phyloP scores from a whole-genome alignment of 2,113 vertebrate species.

The Coracopsis vasa region DNA sequence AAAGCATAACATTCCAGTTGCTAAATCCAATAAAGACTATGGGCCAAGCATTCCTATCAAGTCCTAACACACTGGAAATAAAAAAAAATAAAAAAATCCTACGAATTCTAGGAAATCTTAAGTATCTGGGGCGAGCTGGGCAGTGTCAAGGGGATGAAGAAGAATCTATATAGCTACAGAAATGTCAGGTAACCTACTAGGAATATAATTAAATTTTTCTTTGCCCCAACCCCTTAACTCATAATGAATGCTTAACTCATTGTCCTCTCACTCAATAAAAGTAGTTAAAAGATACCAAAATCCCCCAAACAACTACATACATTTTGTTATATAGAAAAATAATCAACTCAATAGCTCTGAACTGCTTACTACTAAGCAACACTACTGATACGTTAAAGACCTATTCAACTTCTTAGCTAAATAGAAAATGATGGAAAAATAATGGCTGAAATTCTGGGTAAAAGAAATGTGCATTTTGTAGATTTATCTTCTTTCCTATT shows the following conservation, averaged over 20 bases:
- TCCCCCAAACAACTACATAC: not conserved
- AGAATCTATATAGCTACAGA: not conserved
- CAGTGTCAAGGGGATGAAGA: not conserved
- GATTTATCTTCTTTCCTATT: not conserved
- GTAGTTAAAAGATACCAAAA: not conserved
- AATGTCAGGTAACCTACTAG: not conserved
- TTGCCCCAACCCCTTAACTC: not conserved
- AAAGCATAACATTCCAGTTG: conserved; percentile 24
- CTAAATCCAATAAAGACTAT: conserved; percentile 6
- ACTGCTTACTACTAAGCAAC: not conserved
- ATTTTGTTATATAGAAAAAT: not conserved
- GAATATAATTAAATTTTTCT: not conserved
- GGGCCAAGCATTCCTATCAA: not conserved
- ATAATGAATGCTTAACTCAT: not conserved
- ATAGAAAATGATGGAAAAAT: not conserved
- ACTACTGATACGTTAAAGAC: not conserved
- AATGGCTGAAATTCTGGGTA: not conserved
- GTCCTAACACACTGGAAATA: not conserved
- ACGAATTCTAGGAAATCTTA: not conserved
- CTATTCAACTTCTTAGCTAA: not conserved
- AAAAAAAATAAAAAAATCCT: not conserved
- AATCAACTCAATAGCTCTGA: not conserved
- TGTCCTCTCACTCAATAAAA: not conserved
- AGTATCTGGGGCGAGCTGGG: not conserved
- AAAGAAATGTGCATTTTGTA: not conserved